phyloP scores from a whole-genome alignment of 2,888 invertebrate species.

The Pyrocoelia pectoralis region DNA sequence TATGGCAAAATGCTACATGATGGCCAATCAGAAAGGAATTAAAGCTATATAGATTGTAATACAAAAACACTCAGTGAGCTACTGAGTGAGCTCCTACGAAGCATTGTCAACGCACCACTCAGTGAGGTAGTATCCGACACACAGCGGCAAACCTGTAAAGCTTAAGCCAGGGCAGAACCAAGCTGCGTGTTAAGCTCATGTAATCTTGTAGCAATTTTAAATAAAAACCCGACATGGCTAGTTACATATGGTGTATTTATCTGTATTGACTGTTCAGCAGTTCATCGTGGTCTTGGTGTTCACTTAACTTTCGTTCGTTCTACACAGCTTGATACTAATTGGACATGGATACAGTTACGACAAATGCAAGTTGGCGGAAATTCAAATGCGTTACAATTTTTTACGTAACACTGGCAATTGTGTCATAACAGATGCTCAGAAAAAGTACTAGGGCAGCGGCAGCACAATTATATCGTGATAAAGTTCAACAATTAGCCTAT shows the following conservation, averaged over 20 bases:
- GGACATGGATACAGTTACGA: constrained; percentile 97
- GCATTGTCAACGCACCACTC: no score
- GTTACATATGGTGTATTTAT: constrained; percentile 99
- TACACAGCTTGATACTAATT: constrained; percentile 97
- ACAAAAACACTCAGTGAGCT: no score
- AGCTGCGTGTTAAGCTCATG: no score
- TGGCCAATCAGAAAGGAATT: no score
- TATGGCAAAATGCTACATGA: no score
- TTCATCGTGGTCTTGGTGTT: constrained; percentile 94
- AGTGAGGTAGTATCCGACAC: no score
- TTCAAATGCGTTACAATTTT: constrained; percentile 94
- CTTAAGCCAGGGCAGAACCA: no score
- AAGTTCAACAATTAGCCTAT: constrained; percentile 80
- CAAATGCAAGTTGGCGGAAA: constrained; percentile 99
- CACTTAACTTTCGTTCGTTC: constrained; percentile 97
- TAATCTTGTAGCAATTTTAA: no score
- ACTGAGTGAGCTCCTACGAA: no score
- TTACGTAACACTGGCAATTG: constrained; percentile 95
- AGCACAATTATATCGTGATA: constrained; percentile 92
- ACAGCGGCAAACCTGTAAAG: no score
- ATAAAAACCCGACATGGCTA: constrained; percentile 99
- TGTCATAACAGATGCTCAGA: constrained; percentile 89
- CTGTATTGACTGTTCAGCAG: constrained; percentile 99
- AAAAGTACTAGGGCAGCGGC: constrained; percentile 97
- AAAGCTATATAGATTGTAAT: no score